A percentile compares a stretch with the other conserved stretches of the same genome.
These are phyloP conservation scores for Bovichtus variegatus DNA, from an alignment of 2,797 vertebrate genomes.

Conservation along the genomic window DNA sequence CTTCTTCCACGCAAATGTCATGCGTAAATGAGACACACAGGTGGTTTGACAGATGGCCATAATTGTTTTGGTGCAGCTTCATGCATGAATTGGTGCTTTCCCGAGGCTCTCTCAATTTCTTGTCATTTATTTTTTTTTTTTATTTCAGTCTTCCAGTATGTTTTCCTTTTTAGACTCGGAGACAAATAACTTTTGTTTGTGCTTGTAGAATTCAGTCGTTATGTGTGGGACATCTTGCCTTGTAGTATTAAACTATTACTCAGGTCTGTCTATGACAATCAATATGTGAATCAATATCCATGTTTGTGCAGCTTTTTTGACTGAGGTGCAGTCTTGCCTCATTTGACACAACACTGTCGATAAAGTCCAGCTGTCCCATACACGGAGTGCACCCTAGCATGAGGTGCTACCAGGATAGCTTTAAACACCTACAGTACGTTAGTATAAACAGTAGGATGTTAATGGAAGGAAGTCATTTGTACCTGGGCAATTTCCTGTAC, in stretches of 20 bases:
- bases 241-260: constrained; percentile 3
- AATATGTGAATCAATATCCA: constrained; percentile 21
- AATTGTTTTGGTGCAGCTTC: constrained; percentile 14
- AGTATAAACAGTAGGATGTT: neutral
- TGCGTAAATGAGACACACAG: constrained; percentile 2
- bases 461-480: neutral
- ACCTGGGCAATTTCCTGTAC: neutral
- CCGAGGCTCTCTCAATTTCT: neutral
- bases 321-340: neutral
- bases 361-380: neutral
- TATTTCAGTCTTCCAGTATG: neutral
- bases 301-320: neutral
- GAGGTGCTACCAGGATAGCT: neutral
- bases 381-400: neutral
- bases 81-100: neutral
- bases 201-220: neutral
- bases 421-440: neutral
- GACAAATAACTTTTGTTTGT: neutral
- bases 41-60: constrained; percentile 25
- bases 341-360: constrained; percentile 15
- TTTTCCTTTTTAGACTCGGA: constrained; percentile 8
- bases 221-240: neutral
- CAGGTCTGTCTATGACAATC: neutral
- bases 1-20: constrained; percentile 6
- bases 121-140: too few relatives aligned